phyloP scores from a whole-genome alignment of 1,140 invertebrate species.

The Micrasema minimum region DNA sequence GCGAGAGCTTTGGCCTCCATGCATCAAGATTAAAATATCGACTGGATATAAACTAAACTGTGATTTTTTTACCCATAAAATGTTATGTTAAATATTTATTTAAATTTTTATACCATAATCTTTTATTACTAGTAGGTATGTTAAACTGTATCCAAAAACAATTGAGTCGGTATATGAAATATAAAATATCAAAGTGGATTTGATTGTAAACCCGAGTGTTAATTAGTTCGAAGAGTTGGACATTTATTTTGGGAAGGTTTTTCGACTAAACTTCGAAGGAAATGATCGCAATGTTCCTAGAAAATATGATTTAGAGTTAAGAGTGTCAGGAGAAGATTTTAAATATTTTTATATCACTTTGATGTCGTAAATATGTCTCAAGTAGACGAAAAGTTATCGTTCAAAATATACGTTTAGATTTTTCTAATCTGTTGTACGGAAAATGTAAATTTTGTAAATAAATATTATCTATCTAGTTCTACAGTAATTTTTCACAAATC shows the following conservation, averaged over 20 bases:
- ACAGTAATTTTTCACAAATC: not conserved
- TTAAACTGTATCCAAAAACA: constrained; percentile 2
- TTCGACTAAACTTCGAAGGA: not conserved
- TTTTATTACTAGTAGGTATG: not conserved
- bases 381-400: not conserved
- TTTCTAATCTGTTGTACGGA: not conserved
- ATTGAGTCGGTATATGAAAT: not conserved
- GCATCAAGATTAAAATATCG: constrained; percentile 30
- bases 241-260: not conserved
- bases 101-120: constrained; percentile 42
- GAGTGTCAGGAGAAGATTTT: constrained; percentile 15
- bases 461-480: not conserved
- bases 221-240: not conserved
- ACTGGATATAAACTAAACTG: constrained; percentile 39
- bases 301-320: not conserved
- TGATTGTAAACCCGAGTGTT: not conserved
- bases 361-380: not conserved
- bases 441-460: not conserved
- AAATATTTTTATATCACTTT: constrained; percentile 37
- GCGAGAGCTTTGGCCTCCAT: constrained; percentile 54
- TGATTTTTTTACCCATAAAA: constrained; percentile 50
- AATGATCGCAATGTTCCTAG: constrained; percentile 20
- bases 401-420: not conserved
- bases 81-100: constrained; percentile 50
- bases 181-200: constrained; percentile 3